These are phyloP conservation scores for Nymphalis c-album DNA, from an alignment of 2,888 invertebrate genomes.

Conservation along the genomic window DNA sequence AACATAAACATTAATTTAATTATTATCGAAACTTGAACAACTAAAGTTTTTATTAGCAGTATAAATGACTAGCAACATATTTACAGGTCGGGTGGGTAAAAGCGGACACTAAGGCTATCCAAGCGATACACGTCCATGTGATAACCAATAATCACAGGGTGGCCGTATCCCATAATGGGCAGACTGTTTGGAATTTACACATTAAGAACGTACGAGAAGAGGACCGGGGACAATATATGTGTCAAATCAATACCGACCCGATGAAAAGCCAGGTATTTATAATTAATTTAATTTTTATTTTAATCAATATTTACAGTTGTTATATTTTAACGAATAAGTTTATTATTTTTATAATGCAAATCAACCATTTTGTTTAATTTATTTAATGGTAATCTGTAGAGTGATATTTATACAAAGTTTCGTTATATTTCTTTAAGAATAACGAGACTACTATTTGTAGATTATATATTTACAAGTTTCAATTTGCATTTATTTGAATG, in stretches of 20 bases:
- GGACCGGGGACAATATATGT: conserved; percentile 95
- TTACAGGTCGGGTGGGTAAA: conserved; percentile 95
- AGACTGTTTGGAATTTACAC: conserved; percentile 94
- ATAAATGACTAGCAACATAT: conserved; percentile 21
- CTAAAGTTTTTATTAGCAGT: conserved; percentile 32
- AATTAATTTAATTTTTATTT: conserved; percentile 12
- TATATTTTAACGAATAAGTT: too few species aligned
- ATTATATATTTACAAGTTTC: too few species aligned
- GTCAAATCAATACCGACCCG: conserved; percentile 96
- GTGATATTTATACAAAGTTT: too few species aligned
- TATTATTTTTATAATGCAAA: too few species aligned
- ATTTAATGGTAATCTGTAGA: too few species aligned
- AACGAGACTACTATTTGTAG: too few species aligned
- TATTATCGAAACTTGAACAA: neutral
- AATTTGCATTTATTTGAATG: too few species aligned
- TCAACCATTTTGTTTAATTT: too few species aligned
- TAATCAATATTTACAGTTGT: too few species aligned
- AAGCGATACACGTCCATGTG: conserved; percentile 95
- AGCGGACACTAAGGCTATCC: conserved; percentile 95
- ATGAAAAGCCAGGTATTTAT: conserved; percentile 93
- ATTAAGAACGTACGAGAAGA: conserved; percentile 93
- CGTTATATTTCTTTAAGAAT: too few species aligned
- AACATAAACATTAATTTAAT: neutral
- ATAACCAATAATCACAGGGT: conserved; percentile 95
- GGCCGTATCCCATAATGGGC: conserved; percentile 91